A percentile compares a stretch with the other conserved stretches of the same genome.
Conservation (phyloP, 1,140 invertebrate genomes). For the Bombus superbus region DNA sequence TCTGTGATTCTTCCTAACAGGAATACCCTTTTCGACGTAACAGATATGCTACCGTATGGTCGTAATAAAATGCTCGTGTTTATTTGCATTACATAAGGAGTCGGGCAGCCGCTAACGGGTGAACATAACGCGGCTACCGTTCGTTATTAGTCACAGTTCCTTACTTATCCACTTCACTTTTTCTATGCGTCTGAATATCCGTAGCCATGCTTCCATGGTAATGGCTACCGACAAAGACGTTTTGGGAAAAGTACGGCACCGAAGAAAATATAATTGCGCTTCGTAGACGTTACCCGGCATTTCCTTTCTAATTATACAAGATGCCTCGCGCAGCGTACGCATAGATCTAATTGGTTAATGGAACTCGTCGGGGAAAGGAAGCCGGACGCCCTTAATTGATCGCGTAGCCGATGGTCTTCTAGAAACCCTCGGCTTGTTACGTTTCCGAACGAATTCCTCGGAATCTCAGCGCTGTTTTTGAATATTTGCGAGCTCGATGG, state of each 20-base stretch:
- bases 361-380: background rate
- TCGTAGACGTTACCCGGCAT: background rate
- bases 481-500: background rate
- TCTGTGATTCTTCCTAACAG: background rate
- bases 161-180: constrained; percentile 44
- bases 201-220: constrained; percentile 4
- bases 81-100: constrained; percentile 74
- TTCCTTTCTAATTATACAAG: constrained; percentile 36
- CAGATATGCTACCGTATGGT: constrained; percentile 64
- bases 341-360: constrained; percentile 30
- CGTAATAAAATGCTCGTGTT: constrained; percentile 72
- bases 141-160: constrained; percentile 54
- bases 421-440: background rate
- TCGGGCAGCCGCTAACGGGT: constrained; percentile 7
- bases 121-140: constrained; percentile 20
- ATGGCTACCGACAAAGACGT: constrained; percentile 41
- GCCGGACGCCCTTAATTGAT: constrained; percentile 5
- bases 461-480: background rate
- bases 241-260: constrained; percentile 35
- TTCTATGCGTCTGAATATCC: background rate
- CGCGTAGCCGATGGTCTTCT: background rate
- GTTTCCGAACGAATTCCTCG: background rate
- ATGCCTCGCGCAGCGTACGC: background rate
- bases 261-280: constrained; percentile 27
- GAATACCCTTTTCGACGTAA: constrained; percentile 37